phyloP scores from a whole-genome alignment of 1,140 invertebrate species.

The Hydropsyche tenuis region DNA sequence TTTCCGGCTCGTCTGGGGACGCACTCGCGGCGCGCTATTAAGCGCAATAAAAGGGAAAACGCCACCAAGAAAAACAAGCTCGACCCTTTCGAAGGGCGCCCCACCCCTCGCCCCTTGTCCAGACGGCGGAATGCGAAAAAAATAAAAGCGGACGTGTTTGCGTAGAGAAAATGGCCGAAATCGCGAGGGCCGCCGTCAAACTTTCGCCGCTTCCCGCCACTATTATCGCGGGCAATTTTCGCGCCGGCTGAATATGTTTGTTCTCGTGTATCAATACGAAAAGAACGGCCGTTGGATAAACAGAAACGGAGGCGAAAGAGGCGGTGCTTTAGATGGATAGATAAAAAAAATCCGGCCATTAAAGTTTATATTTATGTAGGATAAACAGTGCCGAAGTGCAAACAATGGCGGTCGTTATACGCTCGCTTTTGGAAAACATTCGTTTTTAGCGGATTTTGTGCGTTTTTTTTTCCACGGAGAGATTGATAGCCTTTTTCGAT shows the following conservation, averaged over 20 bases:
- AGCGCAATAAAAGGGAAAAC: slow-evolving; percentile 13
- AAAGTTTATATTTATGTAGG: slow-evolving; percentile 5
- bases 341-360: neutral
- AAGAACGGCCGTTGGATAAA: neutral
- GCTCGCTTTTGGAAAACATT: no score
- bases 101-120: neutral
- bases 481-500: no score
- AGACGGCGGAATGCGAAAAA: neutral
- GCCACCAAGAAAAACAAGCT: slow-evolving; percentile 4
- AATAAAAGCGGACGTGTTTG: neutral
- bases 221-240: neutral
- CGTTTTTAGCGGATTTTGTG: no score
- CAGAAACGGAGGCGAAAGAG: neutral
- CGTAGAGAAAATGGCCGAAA: neutral
- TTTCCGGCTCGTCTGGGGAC: neutral
- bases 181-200: neutral
- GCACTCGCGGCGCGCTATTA: slow-evolving; percentile 13
- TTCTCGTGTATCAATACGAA: slow-evolving; percentile 4
- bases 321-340: neutral
- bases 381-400: neutral
- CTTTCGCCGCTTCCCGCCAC: neutral
- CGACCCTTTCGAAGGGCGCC: neutral
- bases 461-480: no score
- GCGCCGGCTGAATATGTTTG: neutral
- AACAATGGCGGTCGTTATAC: no score